These are phyloP conservation scores for Octonoba sinensis DNA, from an alignment of 2,888 invertebrate species.

Conservation along the genomic window DNA sequence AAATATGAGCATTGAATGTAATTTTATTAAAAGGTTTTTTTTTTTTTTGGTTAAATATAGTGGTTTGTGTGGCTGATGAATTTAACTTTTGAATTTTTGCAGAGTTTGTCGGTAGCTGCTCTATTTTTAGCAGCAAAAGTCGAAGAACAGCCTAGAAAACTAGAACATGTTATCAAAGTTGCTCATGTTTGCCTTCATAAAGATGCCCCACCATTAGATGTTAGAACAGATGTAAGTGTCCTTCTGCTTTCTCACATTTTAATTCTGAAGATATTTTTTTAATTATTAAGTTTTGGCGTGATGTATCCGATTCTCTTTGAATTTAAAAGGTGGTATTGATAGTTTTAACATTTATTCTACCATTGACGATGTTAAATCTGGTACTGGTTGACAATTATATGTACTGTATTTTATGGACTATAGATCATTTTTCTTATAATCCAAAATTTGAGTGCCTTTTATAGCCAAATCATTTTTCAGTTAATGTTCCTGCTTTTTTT, in stretches of 20 bases:
- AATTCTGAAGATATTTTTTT: background rate
- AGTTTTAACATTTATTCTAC: too few species aligned
- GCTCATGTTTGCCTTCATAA: constrained; percentile 87
- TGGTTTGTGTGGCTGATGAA: constrained; percentile 9
- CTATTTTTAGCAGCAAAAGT: constrained; percentile 98
- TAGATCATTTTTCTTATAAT: too few species aligned
- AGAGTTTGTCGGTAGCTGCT: constrained; percentile 91
- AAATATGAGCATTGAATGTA: background rate
- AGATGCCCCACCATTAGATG: constrained; percentile 76
- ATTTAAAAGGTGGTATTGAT: too few species aligned
- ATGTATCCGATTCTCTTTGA: too few species aligned
- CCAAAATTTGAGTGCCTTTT: too few species aligned
- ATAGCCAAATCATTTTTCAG: too few species aligned
- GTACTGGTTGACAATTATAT: too few species aligned
- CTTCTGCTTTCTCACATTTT: too few species aligned
- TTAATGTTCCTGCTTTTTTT: too few species aligned
- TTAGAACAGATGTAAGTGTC: constrained; percentile 79
- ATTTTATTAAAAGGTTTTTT: background rate
- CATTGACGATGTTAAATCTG: too few species aligned
- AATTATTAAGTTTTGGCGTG: background rate
- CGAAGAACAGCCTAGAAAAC: constrained; percentile 96
- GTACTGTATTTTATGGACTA: too few species aligned
- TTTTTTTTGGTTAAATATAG: background rate
- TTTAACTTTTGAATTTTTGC: constrained; percentile 19
- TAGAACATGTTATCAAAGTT: constrained; percentile 96